Percentiles rank a stretch among this genome's conserved stretches.
These are phyloP conservation scores for Pteruthius melanotis DNA, from an alignment of 2,113 vertebrate species.

Conservation along the genomic window DNA sequence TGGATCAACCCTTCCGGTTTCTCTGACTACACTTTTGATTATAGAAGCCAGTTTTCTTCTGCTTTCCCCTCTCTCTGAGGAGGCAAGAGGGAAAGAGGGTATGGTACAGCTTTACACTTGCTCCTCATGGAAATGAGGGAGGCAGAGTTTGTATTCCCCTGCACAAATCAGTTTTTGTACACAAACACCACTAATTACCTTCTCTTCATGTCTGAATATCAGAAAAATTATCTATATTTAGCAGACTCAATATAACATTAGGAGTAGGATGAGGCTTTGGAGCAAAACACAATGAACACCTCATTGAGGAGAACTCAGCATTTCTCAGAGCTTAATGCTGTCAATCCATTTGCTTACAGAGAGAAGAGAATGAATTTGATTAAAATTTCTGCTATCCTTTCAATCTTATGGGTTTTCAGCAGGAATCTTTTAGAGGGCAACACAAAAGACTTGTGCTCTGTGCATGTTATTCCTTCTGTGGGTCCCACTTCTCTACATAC, in stretches of 20 bases:
- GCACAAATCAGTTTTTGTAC: background rate
- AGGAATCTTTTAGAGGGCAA: background rate
- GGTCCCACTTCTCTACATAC: background rate
- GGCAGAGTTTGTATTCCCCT: background rate
- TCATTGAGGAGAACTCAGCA: background rate
- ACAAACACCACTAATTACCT: slow-evolving; percentile 22
- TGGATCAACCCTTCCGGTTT: background rate
- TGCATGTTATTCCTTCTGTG: background rate
- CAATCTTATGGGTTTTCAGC: background rate
- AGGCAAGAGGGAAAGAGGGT: background rate
- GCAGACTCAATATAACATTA: background rate
- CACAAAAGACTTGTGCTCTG: background rate
- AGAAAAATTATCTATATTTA: slow-evolving; percentile 45
- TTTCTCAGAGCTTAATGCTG: background rate
- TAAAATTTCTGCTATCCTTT: background rate
- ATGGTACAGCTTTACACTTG: background rate
- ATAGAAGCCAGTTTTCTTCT: background rate
- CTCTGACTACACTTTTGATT: background rate
- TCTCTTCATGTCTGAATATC: slow-evolving; percentile 24
- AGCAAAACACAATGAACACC: background rate
- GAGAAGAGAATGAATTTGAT: background rate
- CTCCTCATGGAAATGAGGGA: background rate
- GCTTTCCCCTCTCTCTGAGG: background rate
- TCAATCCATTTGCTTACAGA: background rate
- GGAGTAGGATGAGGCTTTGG: background rate